phyloP scores from a whole-genome alignment of 2,797 vertebrate genomes.

The Sebastes matsubarae region DNA sequence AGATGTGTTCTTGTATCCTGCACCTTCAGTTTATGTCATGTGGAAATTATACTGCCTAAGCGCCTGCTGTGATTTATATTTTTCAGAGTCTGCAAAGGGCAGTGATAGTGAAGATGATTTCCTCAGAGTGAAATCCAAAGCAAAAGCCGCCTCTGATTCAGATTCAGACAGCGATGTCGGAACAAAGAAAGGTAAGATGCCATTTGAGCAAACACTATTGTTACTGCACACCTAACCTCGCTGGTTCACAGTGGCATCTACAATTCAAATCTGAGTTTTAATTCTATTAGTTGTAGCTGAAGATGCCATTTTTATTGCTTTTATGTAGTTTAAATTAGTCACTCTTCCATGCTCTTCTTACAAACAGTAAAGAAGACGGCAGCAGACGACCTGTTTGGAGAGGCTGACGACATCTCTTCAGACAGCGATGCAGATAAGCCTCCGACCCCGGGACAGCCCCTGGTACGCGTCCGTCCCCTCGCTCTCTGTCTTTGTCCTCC shows the following conservation, averaged over 20 bases:
- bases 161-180: constrained; percentile 92
- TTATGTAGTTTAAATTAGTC: not conserved
- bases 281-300: not conserved
- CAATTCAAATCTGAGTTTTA: not conserved
- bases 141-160: constrained; percentile 87
- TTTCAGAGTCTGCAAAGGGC: constrained; percentile 90
- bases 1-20: not conserved
- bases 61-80: not conserved
- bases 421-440: constrained; percentile 98
- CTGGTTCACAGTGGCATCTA: not conserved
- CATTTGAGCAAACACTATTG: not conserved
- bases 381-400: constrained; percentile 95
- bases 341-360: not conserved
- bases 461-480: constrained; percentile 78
- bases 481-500: not conserved
- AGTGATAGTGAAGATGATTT: constrained; percentile 98
- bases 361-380: constrained; percentile 74
- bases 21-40: not conserved
- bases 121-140: constrained; percentile 88
- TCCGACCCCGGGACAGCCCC: constrained; percentile 94
- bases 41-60: not conserved
- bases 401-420: constrained; percentile 98
- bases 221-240: too few species aligned
- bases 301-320: not conserved
- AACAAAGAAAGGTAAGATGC: constrained; percentile 72